These are phyloP conservation scores for Isotomurus palustris DNA, from an alignment of 2,888 invertebrate species.

Conservation along the genomic window DNA sequence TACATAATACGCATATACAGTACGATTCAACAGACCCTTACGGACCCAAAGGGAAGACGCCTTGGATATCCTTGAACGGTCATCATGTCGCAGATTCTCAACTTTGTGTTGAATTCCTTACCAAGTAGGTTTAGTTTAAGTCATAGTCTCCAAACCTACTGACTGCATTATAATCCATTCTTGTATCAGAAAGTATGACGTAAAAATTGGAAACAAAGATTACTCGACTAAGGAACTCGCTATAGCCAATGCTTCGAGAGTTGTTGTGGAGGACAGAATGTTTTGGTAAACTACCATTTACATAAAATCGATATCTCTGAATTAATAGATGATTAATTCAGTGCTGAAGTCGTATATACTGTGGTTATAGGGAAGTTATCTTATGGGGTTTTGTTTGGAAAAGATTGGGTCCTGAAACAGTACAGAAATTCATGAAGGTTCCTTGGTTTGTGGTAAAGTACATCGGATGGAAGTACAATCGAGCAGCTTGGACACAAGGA, in stretches of 20 bases:
- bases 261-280: background rate
- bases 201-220: background rate
- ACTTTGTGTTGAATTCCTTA: slow-evolving; percentile 1
- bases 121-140: background rate
- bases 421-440: background rate
- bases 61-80: slow-evolving; percentile 8
- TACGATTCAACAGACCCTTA: background rate
- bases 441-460: background rate
- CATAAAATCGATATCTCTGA: too few species aligned
- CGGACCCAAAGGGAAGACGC: slow-evolving; percentile 5
- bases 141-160: background rate
- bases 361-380: background rate
- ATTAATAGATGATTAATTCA: too few species aligned
- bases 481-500: background rate
- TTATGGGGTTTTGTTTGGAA: slow-evolving; percentile 4
- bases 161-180: background rate
- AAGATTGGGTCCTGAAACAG: background rate
- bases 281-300: slow-evolving; percentile 1
- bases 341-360: background rate
- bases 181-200: background rate
- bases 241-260: background rate
- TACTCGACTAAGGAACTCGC: background rate
- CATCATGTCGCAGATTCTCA: slow-evolving; percentile 2
- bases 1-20: too few species aligned
- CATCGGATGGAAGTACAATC: background rate